These are phyloP conservation scores for Lasioglossum zephyrum DNA, from an alignment of 2,888 invertebrate species.

Conservation along the genomic window DNA sequence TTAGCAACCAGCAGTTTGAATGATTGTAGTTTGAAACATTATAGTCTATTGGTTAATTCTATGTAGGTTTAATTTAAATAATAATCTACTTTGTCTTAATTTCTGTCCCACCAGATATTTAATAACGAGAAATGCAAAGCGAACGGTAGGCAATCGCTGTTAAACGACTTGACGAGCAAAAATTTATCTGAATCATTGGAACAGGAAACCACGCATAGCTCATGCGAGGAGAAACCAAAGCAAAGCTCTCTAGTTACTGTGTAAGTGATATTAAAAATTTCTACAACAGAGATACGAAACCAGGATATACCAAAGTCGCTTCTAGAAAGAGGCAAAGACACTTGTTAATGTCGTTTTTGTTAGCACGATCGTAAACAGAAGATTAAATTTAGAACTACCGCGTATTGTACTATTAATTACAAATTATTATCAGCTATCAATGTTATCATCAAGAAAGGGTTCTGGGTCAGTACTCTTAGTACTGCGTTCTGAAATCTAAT, in stretches of 20 bases:
- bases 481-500: slow-evolving; percentile 50
- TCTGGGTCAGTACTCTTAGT: slow-evolving; percentile 52
- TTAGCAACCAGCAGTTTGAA: background rate
- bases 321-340: background rate
- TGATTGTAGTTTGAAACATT: background rate
- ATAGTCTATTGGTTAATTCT: background rate
- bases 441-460: slow-evolving; percentile 54
- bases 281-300: background rate
- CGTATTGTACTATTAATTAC: slow-evolving; percentile 37
- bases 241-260: slow-evolving; percentile 86
- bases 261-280: slow-evolving; percentile 82
- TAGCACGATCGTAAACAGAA: background rate
- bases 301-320: slow-evolving; percentile 7
- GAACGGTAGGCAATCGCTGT: slow-evolving; percentile 22
- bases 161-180: slow-evolving; percentile 41
- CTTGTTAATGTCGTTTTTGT: slow-evolving; percentile 1
- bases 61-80: background rate
- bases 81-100: background rate
- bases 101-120: slow-evolving; percentile 45
- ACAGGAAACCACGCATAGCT: slow-evolving; percentile 24
- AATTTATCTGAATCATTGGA: slow-evolving; percentile 33
- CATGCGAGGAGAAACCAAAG: slow-evolving; percentile 72
- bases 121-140: slow-evolving; percentile 52
- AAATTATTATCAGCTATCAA: slow-evolving; percentile 49
- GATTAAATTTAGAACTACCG: slow-evolving; percentile 11